Evolutionary conservation across 2,888 invertebrate genomes (phyloP).

Genomic region (Nomada fabriciana): DNA sequence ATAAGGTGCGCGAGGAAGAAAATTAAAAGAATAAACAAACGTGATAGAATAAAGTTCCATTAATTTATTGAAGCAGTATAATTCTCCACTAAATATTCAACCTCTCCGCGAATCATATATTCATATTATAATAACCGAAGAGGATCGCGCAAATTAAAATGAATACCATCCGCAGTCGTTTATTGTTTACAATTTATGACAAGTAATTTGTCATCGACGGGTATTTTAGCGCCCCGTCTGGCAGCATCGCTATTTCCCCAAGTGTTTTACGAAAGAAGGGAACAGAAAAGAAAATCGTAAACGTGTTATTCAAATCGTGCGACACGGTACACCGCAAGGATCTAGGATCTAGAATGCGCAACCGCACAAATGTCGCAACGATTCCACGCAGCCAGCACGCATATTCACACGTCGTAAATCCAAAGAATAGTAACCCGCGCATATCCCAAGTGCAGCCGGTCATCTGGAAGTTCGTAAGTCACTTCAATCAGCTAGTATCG

Average conservation of each 20-base stretch:
- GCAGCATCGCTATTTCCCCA: neutral
- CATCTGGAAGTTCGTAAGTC: slow-evolving; percentile 61
- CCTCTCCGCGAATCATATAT: too few relatives aligned
- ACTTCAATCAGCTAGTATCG: slow-evolving; percentile 57
- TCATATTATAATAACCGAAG: neutral
- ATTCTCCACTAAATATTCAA: too few relatives aligned
- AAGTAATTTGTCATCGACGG: neutral
- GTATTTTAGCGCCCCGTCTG: neutral
- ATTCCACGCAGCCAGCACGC: slow-evolving; percentile 33
- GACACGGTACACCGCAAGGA: slow-evolving; percentile 37
- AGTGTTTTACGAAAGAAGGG: neutral
- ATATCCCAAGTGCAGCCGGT: slow-evolving; percentile 55
- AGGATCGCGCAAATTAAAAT: neutral
- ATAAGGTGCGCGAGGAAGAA: too few relatives aligned
- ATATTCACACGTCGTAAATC: slow-evolving; percentile 58
- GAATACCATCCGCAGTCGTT: neutral
- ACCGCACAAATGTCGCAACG: slow-evolving; percentile 57
- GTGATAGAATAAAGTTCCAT: too few relatives aligned
- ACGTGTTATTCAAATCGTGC: slow-evolving; percentile 51
- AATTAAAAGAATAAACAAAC: too few relatives aligned
- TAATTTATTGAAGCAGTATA: too few relatives aligned
- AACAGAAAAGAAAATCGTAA: slow-evolving; percentile 17
- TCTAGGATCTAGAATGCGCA: slow-evolving; percentile 54
- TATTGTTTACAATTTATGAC: neutral
- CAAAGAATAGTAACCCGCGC: slow-evolving; percentile 54